Percentiles rank a stretch among this genome's conserved stretches.
phyloP scores from a whole-genome alignment of 2,888 invertebrate genomes.

The Phaonia tiefii region DNA sequence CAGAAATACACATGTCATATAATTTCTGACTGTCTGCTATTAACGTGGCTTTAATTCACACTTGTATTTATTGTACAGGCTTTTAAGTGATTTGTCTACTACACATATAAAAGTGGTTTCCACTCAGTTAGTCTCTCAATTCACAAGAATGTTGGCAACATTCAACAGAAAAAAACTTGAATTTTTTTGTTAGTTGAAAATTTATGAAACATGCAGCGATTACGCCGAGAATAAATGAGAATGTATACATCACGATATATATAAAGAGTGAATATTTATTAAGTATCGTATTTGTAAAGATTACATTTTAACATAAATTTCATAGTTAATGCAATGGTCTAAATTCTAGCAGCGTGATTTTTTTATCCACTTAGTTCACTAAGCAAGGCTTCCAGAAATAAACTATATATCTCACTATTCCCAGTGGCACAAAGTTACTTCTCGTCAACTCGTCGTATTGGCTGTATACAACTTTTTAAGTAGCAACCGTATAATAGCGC shows the following conservation, averaged over 20 bases:
- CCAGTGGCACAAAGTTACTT: too few relatives aligned
- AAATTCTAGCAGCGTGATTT: not conserved
- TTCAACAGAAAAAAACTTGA: constrained; percentile 20
- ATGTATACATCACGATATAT: too few relatives aligned
- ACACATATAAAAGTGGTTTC: constrained; percentile 9
- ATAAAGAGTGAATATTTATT: too few relatives aligned
- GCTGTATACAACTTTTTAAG: too few relatives aligned
- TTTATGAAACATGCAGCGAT: constrained; percentile 13
- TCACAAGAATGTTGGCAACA: constrained; percentile 15
- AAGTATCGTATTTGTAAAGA: constrained; percentile 7
- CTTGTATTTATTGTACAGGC: too few relatives aligned
- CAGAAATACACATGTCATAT: not conserved
- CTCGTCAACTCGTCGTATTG: too few relatives aligned
- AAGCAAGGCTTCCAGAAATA: too few relatives aligned
- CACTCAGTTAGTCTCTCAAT: not conserved
- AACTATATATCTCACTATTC: too few relatives aligned
- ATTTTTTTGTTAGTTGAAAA: constrained; percentile 1
- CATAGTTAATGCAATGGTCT: constrained; percentile 4
- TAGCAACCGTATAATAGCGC: too few relatives aligned
- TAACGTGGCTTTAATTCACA: not conserved
- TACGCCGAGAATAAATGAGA: constrained; percentile 7
- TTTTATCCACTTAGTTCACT: too few relatives aligned
- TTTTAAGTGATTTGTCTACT: too few relatives aligned
- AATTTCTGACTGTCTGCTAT: not conserved
- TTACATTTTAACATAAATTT: not conserved